Percentiles rank a stretch among this genome's conserved stretches.
Evolutionary conservation across 2,888 invertebrate genomes (phyloP).

Genomic region (Oxyscelio sp.): DNA sequence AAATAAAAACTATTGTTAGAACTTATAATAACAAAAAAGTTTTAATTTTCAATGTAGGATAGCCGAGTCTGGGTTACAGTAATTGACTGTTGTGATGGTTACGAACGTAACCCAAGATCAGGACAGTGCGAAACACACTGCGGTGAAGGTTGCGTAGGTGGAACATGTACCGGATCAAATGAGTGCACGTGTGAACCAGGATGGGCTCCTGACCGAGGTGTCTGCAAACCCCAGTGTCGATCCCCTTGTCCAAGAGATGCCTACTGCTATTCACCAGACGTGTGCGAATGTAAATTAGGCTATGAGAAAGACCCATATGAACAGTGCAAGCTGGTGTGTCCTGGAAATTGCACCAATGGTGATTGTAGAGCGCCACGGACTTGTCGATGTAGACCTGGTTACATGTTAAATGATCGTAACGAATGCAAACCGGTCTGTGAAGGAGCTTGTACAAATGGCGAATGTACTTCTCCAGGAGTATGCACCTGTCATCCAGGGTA

Average conservation of each 20-base stretch:
- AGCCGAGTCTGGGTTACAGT: constrained; percentile 82
- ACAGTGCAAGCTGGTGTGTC: constrained; percentile 88
- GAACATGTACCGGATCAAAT: constrained; percentile 91
- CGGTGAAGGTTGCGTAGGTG: constrained; percentile 91
- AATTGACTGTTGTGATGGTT: constrained; percentile 92
- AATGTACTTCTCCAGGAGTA: constrained; percentile 83
- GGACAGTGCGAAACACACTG: constrained; percentile 91
- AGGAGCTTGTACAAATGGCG: constrained; percentile 85
- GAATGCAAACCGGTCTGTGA: constrained; percentile 85
- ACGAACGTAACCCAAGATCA: constrained; percentile 89
- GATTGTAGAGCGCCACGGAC: constrained; percentile 84
- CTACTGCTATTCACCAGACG: constrained; percentile 90
- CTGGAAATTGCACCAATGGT: constrained; percentile 85
- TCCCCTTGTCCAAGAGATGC: constrained; percentile 90
- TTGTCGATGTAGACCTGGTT: constrained; percentile 84
- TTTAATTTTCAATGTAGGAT: too few relatives aligned
- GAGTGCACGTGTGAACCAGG: constrained; percentile 91
- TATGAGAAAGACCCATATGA: constrained; percentile 88
- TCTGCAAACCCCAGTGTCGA: constrained; percentile 90
- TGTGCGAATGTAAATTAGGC: constrained; percentile 90
- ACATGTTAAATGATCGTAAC: constrained; percentile 79
- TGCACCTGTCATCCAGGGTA: constrained; percentile 85
- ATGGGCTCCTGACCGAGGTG: constrained; percentile 90
- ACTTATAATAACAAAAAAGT: too few relatives aligned
- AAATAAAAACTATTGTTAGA: too few relatives aligned